Base-by-base conservation (phyloP, 2,888 invertebrate genomes). In the Hyposoter didymator region DNA sequence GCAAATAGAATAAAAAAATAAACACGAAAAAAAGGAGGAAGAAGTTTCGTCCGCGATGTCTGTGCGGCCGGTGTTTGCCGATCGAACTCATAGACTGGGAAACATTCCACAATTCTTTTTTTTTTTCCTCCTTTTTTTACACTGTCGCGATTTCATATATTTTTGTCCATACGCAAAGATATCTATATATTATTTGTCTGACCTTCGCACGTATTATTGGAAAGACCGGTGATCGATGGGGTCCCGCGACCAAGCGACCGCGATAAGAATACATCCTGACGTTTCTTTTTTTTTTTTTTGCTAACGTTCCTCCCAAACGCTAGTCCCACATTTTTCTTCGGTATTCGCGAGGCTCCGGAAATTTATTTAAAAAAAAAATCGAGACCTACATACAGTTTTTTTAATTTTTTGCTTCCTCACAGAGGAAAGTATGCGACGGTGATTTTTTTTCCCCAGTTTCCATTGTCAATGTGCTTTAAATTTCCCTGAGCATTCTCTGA, bases 1-100 rank as follows among this genome's bases (percentile, higher is more conserved):
- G 89, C 86, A 90, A 90, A 90, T 78, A 87, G 84, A 85, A 69
- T 75, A 55, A 79, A 59, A 80, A 81, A 59, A 75, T 28, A 59
- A 28, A 59, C 14, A 59, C 59, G 1, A 12, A 28, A 59, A 14
- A 59, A 59, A 12, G 5, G 28, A 82, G 32, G 39, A 52, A 55
- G 19, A 39, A 28, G 19, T 52, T 43, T 43, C 72, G 43, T 45
- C 39, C 55, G 70, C 55, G 70, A 75, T 55, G 35, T 67, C 28
- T 55, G 35, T 49, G 17, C n/a, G 32, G 12, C 10, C n/a, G n/a
- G 69, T 70, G 62, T 78, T 78, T 78, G 78, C 73, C 78, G 67
- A 78, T 47, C 78, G 72, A 35, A 66, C 70, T 64, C 67, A 35
- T 74, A 74, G 73, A 52, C 70, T 62, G 35, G 35, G n/a, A 76